A percentile compares a stretch with the other conserved stretches of the same genome.
phyloP scores from a whole-genome alignment of 92 coral and sea anemone genomes.

The Plumapathes pennacea region DNA sequence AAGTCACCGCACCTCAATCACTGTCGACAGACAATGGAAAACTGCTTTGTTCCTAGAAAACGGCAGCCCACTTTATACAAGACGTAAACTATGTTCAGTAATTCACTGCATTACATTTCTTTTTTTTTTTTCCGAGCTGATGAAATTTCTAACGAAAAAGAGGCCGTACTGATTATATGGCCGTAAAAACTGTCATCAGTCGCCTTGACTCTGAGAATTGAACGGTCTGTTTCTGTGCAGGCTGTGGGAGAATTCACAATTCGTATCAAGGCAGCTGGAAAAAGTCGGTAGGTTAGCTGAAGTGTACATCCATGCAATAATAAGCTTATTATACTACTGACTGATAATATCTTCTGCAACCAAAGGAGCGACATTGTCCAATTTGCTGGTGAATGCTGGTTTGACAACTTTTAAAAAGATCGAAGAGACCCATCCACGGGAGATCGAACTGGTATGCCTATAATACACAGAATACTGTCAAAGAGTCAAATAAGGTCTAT shows the following conservation, averaged over 20 bases:
- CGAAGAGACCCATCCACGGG: conserved; percentile 94
- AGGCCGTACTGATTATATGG: no score
- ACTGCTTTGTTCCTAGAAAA: no score
- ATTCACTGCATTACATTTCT: no score
- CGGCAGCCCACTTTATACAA: no score
- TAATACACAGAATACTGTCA: no score
- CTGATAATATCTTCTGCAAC: background rate
- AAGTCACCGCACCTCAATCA: no score
- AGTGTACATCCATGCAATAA: background rate
- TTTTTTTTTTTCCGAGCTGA: no score
- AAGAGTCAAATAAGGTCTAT: no score
- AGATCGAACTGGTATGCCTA: conserved; percentile 82
- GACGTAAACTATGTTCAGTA: no score
- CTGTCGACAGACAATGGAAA: no score
- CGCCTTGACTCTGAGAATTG: background rate
- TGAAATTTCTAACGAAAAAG: no score
- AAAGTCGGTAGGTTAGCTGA: conserved; percentile 78
- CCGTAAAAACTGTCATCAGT: no score
- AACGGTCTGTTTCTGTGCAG: conserved; percentile 27
- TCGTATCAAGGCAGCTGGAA: conserved; percentile 92
- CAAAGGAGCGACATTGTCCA: conserved; percentile 82
- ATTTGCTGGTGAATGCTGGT: conserved; percentile 97
- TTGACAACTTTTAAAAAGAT: conserved; percentile 84
- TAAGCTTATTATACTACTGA: background rate
- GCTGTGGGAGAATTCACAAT: conserved; percentile 93